Conservation (phyloP, 2,113 vertebrate genomes). For the Octodon degus region DNA sequence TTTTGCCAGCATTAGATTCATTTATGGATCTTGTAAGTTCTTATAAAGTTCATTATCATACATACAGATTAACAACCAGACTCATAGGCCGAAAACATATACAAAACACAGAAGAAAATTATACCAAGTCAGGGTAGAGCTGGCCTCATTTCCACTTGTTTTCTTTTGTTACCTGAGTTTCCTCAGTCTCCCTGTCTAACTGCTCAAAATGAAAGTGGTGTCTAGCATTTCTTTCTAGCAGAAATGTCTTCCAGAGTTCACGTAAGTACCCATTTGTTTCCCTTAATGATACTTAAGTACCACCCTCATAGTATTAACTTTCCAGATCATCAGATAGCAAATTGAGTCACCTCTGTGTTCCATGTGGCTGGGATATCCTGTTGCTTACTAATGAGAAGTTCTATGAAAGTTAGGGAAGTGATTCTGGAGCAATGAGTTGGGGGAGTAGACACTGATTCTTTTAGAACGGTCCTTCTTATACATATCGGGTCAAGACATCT, state of each 20-base stretch:
- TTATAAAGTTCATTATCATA: background rate
- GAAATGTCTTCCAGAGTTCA: conserved; percentile 49
- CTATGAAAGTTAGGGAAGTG: conserved; percentile 45
- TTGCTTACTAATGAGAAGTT: conserved; percentile 74
- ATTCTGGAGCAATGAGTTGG: conserved; percentile 44
- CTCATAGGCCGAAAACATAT: background rate
- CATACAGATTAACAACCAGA: background rate
- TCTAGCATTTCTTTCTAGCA: conserved; percentile 10
- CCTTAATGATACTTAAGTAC: conserved; percentile 54
- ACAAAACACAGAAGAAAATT: background rate
- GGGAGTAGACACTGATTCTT: background rate
- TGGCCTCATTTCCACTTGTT: background rate
- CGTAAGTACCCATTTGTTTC: conserved; percentile 29
- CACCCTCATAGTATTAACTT: conserved; percentile 69
- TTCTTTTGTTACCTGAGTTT: conserved; percentile 45
- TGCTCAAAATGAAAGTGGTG: conserved; percentile 42
- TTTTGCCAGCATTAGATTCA: background rate
- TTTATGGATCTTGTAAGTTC: background rate
- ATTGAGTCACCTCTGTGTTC: conserved; percentile 68
- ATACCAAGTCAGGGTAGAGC: background rate
- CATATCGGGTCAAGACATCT: background rate
- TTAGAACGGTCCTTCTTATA: background rate
- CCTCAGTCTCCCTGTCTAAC: conserved; percentile 40
- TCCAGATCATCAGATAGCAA: conserved; percentile 72
- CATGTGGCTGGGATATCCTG: conserved; percentile 31